These are phyloP conservation scores for Abrostola tripartita DNA, from an alignment of 2,888 invertebrate genomes.

Conservation along the genomic window DNA sequence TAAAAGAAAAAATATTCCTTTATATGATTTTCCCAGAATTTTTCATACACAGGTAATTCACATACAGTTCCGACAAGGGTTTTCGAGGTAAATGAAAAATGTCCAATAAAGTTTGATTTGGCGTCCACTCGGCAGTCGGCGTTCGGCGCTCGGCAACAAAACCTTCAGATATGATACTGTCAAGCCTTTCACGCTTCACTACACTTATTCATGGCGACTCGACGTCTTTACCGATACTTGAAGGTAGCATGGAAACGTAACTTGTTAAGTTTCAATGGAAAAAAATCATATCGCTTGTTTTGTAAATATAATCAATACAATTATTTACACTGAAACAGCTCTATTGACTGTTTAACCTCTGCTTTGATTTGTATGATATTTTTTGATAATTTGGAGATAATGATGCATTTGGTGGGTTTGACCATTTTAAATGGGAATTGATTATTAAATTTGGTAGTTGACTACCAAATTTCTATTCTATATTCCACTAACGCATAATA, in stretches of 20 bases:
- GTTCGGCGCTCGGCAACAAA: constrained; percentile 56
- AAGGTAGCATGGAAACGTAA: constrained; percentile 38
- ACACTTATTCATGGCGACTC: constrained; percentile 76
- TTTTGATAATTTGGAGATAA: no score
- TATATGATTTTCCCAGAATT: constrained; percentile 6
- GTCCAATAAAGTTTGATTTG: constrained; percentile 86
- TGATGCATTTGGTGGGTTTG: no score
- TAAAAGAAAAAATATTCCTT: constrained; percentile 8
- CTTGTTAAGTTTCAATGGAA: constrained; percentile 14
- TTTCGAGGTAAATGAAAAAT: constrained; percentile 75
- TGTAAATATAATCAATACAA: background rate
- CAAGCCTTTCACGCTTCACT: constrained; percentile 77
- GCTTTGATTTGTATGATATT: no score
- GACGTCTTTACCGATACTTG: constrained; percentile 69
- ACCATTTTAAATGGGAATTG: no score
- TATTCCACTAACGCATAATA: no score
- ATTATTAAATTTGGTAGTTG: no score
- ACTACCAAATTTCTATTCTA: no score
- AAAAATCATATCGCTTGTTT: background rate
- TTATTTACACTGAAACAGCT: no score
- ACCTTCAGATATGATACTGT: constrained; percentile 80
- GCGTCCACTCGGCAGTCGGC: constrained; percentile 69
- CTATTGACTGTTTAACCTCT: no score
- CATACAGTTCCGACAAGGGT: constrained; percentile 47
- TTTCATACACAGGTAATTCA: constrained; percentile 15